Evolutionary conservation across 2,113 vertebrate genomes (phyloP).

Genomic region (Pica pica): DNA sequence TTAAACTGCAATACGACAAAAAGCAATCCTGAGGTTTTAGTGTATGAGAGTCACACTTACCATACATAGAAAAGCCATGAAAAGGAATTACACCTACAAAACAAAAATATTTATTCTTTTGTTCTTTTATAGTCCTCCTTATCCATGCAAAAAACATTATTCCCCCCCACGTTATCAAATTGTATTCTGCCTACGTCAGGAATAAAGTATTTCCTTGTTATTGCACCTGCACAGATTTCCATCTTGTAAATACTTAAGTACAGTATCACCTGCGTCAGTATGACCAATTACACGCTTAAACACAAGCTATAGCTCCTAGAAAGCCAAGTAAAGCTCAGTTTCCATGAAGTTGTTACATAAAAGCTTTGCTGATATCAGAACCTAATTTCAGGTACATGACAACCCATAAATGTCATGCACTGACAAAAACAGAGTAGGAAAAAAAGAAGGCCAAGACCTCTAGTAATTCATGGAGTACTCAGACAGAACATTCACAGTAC

Average conservation of each 20-base stretch:
- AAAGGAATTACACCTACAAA: conserved; percentile 93
- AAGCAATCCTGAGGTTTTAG: not conserved
- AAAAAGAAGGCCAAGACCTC: not conserved
- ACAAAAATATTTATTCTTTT: conserved; percentile 12
- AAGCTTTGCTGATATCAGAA: conserved; percentile 8
- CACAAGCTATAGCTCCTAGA: not conserved
- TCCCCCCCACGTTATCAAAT: not conserved
- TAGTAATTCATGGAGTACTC: not conserved
- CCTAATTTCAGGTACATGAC: conserved; percentile 17
- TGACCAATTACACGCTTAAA: not conserved
- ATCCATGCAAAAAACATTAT: not conserved
- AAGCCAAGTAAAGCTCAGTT: not conserved
- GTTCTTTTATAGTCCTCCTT: not conserved
- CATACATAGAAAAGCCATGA: conserved; percentile 98
- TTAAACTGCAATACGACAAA: not conserved
- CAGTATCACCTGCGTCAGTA: not conserved
- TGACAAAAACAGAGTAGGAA: not conserved
- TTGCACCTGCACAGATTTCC: not conserved
- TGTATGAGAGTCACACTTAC: conserved; percentile 74
- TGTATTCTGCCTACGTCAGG: not conserved
- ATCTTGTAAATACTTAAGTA: not conserved
- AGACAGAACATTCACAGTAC: not conserved
- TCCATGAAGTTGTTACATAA: not conserved
- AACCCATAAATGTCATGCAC: not conserved
- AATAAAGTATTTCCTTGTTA: not conserved